These are phyloP conservation scores for Dendropsophus ebraccatus DNA, from an alignment of 2,113 vertebrate species.

Conservation along the genomic window DNA sequence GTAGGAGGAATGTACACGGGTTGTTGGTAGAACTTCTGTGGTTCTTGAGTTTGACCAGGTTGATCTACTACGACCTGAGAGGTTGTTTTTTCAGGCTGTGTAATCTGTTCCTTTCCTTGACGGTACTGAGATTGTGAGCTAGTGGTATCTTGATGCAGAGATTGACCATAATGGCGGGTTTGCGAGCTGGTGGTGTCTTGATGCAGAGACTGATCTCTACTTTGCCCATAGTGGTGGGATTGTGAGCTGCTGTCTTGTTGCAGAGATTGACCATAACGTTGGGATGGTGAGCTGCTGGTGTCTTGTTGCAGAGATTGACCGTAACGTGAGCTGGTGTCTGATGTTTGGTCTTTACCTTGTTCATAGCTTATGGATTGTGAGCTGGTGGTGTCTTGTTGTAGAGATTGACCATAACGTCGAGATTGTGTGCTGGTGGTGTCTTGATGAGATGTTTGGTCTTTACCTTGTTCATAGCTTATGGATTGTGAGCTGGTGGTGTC, in stretches of 20 bases:
- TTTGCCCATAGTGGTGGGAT: background rate
- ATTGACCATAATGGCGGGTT: too few relatives aligned
- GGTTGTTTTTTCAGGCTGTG: background rate
- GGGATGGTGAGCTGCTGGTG: too few relatives aligned
- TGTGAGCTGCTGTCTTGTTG: background rate
- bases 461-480: background rate
- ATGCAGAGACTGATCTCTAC: background rate
- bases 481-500: background rate
- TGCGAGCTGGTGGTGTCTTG: background rate
- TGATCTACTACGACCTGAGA: background rate
- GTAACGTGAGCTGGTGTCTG: too few relatives aligned
- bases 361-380: background rate
- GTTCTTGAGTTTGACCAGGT: background rate
- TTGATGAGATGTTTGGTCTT: background rate
- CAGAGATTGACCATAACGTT: too few relatives aligned
- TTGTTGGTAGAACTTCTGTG: background rate
- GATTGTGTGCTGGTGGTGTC: background rate
- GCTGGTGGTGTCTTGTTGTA: background rate
- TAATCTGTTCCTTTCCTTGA: background rate
- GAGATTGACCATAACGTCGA: too few relatives aligned
- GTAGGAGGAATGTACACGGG: background rate
- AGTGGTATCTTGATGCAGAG: background rate
- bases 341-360: background rate
- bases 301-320: too few relatives aligned
- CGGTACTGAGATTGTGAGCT: background rate